These are phyloP conservation scores for Boloria selene DNA, from an alignment of 2,888 invertebrate genomes.

Conservation along the genomic window DNA sequence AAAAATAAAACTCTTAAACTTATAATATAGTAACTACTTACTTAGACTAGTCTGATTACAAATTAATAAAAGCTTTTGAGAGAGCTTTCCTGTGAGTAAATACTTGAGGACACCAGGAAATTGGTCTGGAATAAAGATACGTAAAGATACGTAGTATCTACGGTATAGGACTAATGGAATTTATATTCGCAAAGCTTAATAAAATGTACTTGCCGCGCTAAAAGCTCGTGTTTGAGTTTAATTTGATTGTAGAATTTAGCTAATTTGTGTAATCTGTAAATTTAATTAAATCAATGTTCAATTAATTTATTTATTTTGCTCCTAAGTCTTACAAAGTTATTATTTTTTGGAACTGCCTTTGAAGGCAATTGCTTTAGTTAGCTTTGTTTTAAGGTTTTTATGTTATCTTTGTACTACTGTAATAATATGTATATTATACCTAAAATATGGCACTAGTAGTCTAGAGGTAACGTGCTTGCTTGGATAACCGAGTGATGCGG, in stretches of 20 bases:
- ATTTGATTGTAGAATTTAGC: too few species aligned
- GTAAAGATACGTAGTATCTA: slow-evolving; percentile 38
- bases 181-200: slow-evolving; percentile 2
- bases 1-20: background rate
- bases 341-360: background rate
- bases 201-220: background rate
- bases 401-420: background rate
- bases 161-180: slow-evolving; percentile 34
- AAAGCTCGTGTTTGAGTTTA: background rate
- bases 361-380: background rate
- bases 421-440: background rate
- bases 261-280: too few species aligned
- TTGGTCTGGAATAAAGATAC: slow-evolving; percentile 48
- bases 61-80: slow-evolving; percentile 71
- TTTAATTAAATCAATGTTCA: too few species aligned
- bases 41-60: slow-evolving; percentile 53
- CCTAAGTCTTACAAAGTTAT: too few species aligned
- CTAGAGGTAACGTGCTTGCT: too few species aligned
- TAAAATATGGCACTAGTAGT: too few species aligned
- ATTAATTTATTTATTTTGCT: too few species aligned
- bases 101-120: slow-evolving; percentile 48
- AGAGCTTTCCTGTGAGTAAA: slow-evolving; percentile 61
- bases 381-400: background rate
- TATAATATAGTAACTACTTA: too few species aligned
- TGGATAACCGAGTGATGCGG: too few species aligned